Evolutionary conservation across 1,140 invertebrate genomes (phyloP), one percentile per base, ranked within the genome.

Genomic region (Bombus sylvicola): DNA sequence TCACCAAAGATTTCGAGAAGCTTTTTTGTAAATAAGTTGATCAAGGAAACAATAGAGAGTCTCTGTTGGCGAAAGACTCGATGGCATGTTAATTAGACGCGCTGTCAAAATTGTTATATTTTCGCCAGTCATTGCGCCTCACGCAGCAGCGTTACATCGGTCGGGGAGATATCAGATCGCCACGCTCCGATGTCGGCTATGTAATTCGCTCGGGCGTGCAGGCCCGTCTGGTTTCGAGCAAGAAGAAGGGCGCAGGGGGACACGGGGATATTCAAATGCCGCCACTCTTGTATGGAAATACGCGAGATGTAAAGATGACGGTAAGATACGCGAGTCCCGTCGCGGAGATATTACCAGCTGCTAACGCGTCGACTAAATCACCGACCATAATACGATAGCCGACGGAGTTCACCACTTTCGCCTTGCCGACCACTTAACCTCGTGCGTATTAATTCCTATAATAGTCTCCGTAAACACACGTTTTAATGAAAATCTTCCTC

Each of bases 271-370:
- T 90, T 90, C 89, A 90, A 91, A 90, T 91, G 90, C 87, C 90
- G 87, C 34, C 80, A 90, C 90, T 91, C 90, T 91, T 92, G 86
- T 92, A 92, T 92, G 92, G 89, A 92, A 92, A 92, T 92, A 86
- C 90, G 84, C 77, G 87, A 88, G 90, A 90, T 90, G 92, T 89
- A 89, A 91, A 88, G 88, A 92, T 92, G 91, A 90, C 89, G 90
- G 89, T 89, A 86, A 89, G 91, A 91, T 92, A 92, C 89, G 84
- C 83, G 87, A 71, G 82, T 66, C 87, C 79, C 87, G 85, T 89
- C 87, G 87, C 87, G 89, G 84, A 85, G 87, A 90, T 92, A 92
- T 92, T 92, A 90, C 92, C 92, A 92, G 92, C 90, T 91, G 92
- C 91, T 92, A 92, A 88, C 88, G 91, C 91, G 89, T 89, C 80